Evolutionary conservation across 2,113 vertebrate species (phyloP).

Genomic region (Isichthys henryi): DNA sequence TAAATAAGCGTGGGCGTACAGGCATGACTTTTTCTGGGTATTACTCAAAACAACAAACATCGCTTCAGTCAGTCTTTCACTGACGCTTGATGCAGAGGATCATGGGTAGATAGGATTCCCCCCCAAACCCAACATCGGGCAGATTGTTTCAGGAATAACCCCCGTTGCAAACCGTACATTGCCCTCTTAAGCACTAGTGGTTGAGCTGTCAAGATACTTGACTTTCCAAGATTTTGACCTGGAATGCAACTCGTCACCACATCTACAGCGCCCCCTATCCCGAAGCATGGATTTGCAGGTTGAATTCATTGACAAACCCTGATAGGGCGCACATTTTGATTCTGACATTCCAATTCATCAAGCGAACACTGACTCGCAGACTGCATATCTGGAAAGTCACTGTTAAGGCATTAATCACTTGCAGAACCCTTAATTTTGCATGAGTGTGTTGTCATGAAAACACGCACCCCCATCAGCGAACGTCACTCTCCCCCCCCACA

Average conservation of each 20-base stretch:
- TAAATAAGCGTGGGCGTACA: background rate
- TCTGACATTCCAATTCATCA: background rate
- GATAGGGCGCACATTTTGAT: background rate
- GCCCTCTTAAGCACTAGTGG: background rate
- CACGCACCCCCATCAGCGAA: background rate
- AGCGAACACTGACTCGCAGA: background rate
- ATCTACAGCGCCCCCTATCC: background rate
- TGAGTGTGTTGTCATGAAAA: background rate
- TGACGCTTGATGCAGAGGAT: background rate
- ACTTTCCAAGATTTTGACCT: background rate
- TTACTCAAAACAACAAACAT: background rate
- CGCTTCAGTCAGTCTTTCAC: background rate
- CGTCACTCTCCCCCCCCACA: background rate
- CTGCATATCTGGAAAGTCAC: background rate
- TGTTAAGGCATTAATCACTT: background rate
- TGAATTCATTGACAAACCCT: background rate
- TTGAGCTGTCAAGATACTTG: background rate
- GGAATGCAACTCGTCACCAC: background rate
- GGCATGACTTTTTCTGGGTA: background rate
- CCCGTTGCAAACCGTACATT: background rate
- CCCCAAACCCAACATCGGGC: background rate
- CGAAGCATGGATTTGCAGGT: background rate
- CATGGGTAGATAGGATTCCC: background rate
- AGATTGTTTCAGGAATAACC: background rate
- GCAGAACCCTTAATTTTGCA: conserved; percentile 1